Evolutionary conservation across 2,113 vertebrate species (phyloP).

Genomic region (Atlantisia rogersi): DNA sequence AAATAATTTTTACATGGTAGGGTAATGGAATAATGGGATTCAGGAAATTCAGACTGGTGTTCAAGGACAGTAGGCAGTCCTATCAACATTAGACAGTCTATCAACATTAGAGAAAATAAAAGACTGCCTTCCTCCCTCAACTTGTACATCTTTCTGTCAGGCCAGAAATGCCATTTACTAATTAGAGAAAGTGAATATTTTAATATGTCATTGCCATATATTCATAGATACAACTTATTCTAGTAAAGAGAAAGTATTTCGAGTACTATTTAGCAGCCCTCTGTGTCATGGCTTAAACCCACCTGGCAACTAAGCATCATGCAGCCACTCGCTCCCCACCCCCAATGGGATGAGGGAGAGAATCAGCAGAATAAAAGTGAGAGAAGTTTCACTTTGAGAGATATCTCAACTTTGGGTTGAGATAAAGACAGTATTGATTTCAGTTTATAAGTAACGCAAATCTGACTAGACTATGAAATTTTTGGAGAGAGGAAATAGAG

Average conservation of each 20-base stretch:
- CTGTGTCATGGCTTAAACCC: not conserved
- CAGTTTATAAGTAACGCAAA: not conserved
- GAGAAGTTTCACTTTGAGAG: too few relatives aligned
- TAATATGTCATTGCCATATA: not conserved
- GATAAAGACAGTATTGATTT: not conserved
- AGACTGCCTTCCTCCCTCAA: not conserved
- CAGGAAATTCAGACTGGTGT: not conserved
- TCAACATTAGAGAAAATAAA: not conserved
- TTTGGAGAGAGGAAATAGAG: not conserved
- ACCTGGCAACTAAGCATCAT: too few relatives aligned
- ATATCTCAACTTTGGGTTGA: too few relatives aligned
- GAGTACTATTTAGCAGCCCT: not conserved
- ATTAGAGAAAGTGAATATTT: not conserved
- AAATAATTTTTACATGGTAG: not conserved
- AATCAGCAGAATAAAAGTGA: too few relatives aligned
- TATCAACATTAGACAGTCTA: not conserved
- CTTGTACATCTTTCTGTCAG: not conserved
- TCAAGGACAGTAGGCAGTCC: not conserved
- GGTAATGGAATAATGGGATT: not conserved
- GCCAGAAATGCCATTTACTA: not conserved
- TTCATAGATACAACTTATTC: not conserved
- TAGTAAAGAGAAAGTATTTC: not conserved
- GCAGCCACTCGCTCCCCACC: too few relatives aligned
- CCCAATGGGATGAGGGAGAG: too few relatives aligned
- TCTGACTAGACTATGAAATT: not conserved